phyloP scores from a whole-genome alignment of 2,113 vertebrate genomes.

The Xenotilapia flavipinnis region DNA sequence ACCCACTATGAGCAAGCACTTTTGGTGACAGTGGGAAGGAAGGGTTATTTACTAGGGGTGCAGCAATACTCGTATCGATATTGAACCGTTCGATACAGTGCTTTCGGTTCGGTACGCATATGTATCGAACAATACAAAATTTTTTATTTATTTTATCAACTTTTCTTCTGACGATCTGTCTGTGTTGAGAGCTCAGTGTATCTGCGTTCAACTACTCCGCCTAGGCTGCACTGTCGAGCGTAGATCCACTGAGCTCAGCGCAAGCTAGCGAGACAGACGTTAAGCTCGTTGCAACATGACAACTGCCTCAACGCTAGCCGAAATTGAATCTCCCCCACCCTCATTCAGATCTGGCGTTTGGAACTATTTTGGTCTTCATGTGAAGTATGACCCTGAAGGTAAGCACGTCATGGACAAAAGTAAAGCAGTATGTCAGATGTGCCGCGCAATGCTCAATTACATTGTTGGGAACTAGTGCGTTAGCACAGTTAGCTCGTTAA shows the following conservation, averaged over 20 bases:
- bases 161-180: background rate
- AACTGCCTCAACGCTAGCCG: too few relatives aligned
- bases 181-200: background rate
- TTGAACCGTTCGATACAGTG: background rate
- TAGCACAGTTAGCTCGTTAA: too few relatives aligned
- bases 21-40: background rate
- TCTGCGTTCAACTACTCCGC: background rate
- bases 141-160: background rate
- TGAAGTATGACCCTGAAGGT: too few relatives aligned
- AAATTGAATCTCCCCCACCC: too few relatives aligned
- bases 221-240: background rate
- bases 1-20: background rate
- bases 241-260: background rate
- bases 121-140: background rate
- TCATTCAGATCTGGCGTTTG: too few relatives aligned
- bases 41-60: background rate
- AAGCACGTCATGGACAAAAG: too few relatives aligned
- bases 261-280: background rate
- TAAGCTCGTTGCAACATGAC: background rate
- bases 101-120: background rate
- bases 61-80: background rate
- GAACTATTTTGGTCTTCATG: too few relatives aligned
- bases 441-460: too few relatives aligned
- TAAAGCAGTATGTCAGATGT: too few relatives aligned
- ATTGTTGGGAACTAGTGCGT: too few relatives aligned